These are phyloP conservation scores for Plebejus melissa DNA, from an alignment of 2,888 invertebrate species.

Conservation along the genomic window DNA sequence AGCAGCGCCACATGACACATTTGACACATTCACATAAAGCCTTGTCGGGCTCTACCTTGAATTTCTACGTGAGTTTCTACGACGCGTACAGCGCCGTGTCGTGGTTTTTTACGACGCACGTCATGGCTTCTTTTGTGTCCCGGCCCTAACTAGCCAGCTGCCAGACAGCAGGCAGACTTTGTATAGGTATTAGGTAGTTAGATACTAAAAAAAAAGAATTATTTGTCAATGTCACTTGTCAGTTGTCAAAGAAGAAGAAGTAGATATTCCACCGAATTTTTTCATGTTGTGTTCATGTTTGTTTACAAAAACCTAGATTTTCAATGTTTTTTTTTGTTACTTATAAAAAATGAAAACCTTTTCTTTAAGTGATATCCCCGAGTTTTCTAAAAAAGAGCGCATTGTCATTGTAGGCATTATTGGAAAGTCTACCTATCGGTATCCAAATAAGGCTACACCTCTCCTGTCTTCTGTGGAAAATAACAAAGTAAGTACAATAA, in stretches of 20 bases:
- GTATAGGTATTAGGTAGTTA: no score
- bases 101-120: no score
- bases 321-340: background rate
- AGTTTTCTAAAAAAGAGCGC: constrained; percentile 74
- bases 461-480: constrained; percentile 71
- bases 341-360: constrained; percentile 55
- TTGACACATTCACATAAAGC: no score
- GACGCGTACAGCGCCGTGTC: no score
- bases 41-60: no score
- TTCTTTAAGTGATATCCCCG: constrained; percentile 62
- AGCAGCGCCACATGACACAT: no score
- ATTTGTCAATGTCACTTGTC: background rate
- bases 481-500: constrained; percentile 53
- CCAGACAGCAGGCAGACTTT: no score
- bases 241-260: background rate
- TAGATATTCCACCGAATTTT: background rate
- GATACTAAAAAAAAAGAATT: no score
- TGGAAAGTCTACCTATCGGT: constrained; percentile 83
- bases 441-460: constrained; percentile 82
- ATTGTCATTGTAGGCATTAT: constrained; percentile 85
- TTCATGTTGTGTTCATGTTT: background rate
- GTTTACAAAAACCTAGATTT: background rate
- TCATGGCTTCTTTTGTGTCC: no score
- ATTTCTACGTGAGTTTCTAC: no score
- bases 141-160: no score